A percentile compares a stretch with the other conserved stretches of the same genome.
These are phyloP conservation scores for Enteromius viviparus DNA, from an alignment of 2,797 vertebrate species.

Conservation along the genomic window DNA sequence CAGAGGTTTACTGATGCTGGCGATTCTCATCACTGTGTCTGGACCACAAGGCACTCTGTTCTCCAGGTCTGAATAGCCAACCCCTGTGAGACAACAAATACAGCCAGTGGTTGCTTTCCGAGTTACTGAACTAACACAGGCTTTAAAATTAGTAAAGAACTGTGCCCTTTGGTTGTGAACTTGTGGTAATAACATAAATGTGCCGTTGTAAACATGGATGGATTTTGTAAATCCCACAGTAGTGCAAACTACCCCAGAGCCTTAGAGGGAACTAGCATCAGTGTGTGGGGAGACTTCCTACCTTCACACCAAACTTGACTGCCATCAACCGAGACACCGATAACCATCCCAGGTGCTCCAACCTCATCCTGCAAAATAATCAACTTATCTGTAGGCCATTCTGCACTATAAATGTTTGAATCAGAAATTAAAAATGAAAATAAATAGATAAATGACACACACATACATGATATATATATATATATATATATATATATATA, in stretches of 20 bases:
- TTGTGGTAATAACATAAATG: neutral
- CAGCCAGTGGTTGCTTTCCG: neutral
- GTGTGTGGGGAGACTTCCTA: constrained; percentile 63
- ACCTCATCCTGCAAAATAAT: constrained; percentile 84
- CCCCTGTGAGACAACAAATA: constrained; percentile 71
- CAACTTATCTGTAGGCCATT: neutral
- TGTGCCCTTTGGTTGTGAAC: neutral
- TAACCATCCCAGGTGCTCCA: constrained; percentile 89
- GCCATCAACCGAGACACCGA: constrained; percentile 95
- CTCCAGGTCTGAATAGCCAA: constrained; percentile 94
- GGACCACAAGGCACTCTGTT: constrained; percentile 88
- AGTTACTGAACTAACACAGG: neutral
- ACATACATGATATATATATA: too few relatives aligned
- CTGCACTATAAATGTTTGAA: neutral
- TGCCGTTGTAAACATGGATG: neutral
- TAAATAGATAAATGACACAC: neutral
- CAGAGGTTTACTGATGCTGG: constrained; percentile 96
- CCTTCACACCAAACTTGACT: constrained; percentile 92
- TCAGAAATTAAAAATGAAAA: neutral
- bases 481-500: too few relatives aligned
- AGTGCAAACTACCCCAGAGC: neutral
- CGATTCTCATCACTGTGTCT: constrained; percentile 91
- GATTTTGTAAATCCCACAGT: neutral
- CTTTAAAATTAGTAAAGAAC: neutral
- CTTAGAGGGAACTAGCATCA: neutral